Base-by-base conservation (phyloP, 2,888 invertebrate genomes). In the Coecobrya sp. region DNA sequence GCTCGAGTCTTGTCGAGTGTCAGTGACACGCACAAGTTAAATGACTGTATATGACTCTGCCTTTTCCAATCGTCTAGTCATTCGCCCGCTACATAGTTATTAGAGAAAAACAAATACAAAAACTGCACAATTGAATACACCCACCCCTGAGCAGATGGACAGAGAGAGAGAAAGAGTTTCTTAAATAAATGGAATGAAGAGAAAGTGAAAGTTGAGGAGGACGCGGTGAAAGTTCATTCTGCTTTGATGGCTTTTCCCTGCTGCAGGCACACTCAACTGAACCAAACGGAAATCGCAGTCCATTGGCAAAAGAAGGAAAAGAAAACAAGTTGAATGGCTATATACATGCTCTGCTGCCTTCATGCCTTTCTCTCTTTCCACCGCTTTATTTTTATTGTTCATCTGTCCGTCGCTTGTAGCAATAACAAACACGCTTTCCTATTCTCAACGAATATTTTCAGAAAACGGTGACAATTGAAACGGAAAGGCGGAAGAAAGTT, bases 171-270 rank as follows among this genome's bases (percentile, higher is more conserved):
- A 4, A 2, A 36, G 36, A 36, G 3, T 36, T 36, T 36, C 36
- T 36, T 36, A 36, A 52, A 16, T 52, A 10, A 10, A 52, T 5
- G 2, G 13, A 52, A 52, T 52, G 52, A 52, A 52, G 45, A 45
- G 11, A 27, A 10, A 82, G 82, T 27, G 55, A 82, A 30, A 55
- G 62, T 85, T 16, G 16, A 52, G 36, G 52, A 10, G 36, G 27
- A 0, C 22, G 25, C 49, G 42, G 49, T 76, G 45, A 65, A 87
- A 87, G 79, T 87, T 87, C 79, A 76, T 76, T 79, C 87, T 59
- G 62, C 62, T 45, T 76, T 55, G 86, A 62, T 36, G 36, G 27
- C 87, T 73, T 73, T 73, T 86, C 62, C 68, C 22, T 36, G 25
- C 19, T 22, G 22, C 30, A 25, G n/a, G 27, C 70, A 10, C 42